Percentiles rank a stretch among this genome's conserved stretches.
Conservation (phyloP, 2,888 invertebrate genomes). For the Conops quadrifasciatus region DNA sequence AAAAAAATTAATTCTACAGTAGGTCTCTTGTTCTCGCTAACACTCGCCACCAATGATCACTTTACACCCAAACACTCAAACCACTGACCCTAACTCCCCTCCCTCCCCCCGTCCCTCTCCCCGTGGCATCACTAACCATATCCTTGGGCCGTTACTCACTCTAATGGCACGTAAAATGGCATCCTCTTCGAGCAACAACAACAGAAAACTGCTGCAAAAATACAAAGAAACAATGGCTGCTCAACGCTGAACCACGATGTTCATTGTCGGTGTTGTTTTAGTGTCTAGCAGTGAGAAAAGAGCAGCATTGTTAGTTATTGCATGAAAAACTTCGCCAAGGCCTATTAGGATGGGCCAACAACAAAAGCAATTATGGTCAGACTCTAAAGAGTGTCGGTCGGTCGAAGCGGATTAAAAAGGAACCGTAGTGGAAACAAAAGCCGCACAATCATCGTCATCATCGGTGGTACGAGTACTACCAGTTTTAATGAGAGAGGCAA, state of each 20-base stretch:
- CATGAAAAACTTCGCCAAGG: conserved; percentile 34
- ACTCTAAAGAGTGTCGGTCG: conserved; percentile 10
- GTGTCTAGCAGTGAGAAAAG: too few relatives aligned
- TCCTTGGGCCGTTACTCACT: too few relatives aligned
- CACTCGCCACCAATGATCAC: too few relatives aligned
- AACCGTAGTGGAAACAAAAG: conserved; percentile 26
- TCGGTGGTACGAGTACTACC: background rate
- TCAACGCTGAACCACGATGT: background rate
- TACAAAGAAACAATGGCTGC: conserved; percentile 19
- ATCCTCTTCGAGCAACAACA: conserved; percentile 13
- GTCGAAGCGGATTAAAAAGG: conserved; percentile 25
- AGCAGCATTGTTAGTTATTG: too few relatives aligned
- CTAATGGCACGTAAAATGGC: background rate
- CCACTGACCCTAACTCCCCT: too few relatives aligned
- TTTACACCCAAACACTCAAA: too few relatives aligned
- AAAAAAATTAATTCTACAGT: too few relatives aligned
- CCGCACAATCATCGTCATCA: conserved; percentile 31
- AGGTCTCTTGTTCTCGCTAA: too few relatives aligned
- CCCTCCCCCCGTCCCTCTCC: too few relatives aligned
- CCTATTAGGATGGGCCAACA: conserved; percentile 35
- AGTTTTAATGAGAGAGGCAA: too few relatives aligned
- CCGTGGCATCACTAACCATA: too few relatives aligned
- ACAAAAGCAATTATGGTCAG: conserved; percentile 43
- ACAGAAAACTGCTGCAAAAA: conserved; percentile 14
- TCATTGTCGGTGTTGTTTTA: background rate